phyloP scores from a whole-genome alignment of 2,113 vertebrate species.

The Oenanthe melanoleuca region DNA sequence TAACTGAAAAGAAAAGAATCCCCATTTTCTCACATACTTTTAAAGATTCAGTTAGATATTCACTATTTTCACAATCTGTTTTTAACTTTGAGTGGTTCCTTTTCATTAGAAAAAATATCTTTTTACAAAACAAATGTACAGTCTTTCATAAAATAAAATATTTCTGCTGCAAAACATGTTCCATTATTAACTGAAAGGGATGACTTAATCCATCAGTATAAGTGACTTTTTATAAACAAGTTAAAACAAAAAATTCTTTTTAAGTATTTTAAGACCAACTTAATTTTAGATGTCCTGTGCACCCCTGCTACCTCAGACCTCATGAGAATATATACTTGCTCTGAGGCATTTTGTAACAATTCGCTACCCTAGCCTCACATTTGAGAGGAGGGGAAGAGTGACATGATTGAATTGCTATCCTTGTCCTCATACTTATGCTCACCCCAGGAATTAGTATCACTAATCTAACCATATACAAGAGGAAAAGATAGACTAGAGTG shows the following conservation, averaged over 20 bases:
- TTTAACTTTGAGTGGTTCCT: neutral
- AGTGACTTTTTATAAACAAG: neutral
- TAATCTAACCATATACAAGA: neutral
- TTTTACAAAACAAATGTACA: neutral
- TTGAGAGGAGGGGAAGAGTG: neutral
- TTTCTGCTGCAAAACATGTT: neutral
- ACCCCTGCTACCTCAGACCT: neutral
- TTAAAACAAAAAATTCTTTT: neutral
- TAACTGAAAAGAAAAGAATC: neutral
- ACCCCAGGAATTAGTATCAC: neutral
- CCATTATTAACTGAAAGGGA: neutral
- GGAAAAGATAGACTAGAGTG: neutral
- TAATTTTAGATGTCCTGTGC: neutral
- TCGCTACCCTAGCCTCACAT: neutral
- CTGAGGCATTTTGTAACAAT: neutral
- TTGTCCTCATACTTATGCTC: neutral
- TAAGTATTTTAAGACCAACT: neutral
- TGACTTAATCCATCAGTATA: neutral
- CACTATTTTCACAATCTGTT: neutral
- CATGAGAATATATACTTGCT: accelerated
- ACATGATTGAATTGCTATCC: neutral
- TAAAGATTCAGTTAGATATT: neutral
- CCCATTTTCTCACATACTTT: neutral
- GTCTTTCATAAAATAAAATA: neutral
- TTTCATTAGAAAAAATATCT: neutral